These are phyloP conservation scores for Smittia sp. DNA, from an alignment of 2,888 invertebrate genomes.

Conservation along the genomic window DNA sequence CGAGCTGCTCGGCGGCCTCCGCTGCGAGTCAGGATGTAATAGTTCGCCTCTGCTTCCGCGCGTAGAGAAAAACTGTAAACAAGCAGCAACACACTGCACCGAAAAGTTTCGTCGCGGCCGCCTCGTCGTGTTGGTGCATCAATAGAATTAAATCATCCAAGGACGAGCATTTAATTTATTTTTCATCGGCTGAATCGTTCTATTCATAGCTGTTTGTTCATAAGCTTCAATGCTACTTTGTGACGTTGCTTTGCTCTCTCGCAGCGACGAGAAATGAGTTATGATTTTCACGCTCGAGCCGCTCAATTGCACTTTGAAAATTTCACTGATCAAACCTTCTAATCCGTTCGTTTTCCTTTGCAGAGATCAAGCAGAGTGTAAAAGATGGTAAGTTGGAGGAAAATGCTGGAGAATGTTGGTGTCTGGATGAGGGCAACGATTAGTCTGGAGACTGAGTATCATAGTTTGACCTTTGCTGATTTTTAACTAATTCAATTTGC, in stretches of 20 bases:
- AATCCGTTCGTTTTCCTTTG: not conserved
- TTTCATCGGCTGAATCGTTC: not conserved
- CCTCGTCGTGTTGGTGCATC: slow-evolving; percentile 10
- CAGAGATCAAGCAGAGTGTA: too few relatives aligned
- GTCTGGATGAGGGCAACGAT: too few relatives aligned
- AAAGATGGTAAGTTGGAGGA: too few relatives aligned
- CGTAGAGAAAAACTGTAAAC: not conserved
- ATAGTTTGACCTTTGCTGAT: too few relatives aligned
- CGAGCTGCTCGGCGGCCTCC: too few relatives aligned
- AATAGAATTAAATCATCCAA: slow-evolving; percentile 40
- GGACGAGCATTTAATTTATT: slow-evolving; percentile 32
- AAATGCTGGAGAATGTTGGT: too few relatives aligned
- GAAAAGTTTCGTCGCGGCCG: not conserved
- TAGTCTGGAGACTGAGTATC: too few relatives aligned
- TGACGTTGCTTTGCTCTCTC: slow-evolving; percentile 3
- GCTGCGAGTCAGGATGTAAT: not conserved
- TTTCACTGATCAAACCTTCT: too few relatives aligned
- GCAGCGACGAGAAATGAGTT: not conserved
- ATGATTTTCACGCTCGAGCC: too few relatives aligned
- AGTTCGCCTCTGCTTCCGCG: not conserved
- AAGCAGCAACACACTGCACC: not conserved
- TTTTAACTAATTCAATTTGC: too few relatives aligned
- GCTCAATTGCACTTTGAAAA: too few relatives aligned
- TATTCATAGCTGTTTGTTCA: slow-evolving; percentile 1
- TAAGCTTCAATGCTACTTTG: not conserved